phyloP scores from a whole-genome alignment of 2,797 vertebrate genomes.

The Myotis vivesi region DNA sequence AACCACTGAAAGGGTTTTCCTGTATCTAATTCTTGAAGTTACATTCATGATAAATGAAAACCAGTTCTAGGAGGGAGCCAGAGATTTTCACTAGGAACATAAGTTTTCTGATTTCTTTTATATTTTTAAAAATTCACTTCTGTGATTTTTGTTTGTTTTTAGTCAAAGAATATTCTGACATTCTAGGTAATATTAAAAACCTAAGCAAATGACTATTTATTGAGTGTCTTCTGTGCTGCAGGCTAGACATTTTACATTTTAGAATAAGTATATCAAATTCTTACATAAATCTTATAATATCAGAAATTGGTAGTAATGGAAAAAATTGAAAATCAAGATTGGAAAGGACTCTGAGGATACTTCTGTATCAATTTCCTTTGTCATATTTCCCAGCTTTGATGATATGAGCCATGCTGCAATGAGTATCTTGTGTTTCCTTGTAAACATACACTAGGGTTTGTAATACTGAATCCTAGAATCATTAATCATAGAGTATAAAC shows the following conservation, averaged over 20 bases:
- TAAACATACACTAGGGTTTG: neutral
- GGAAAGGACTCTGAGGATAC: neutral
- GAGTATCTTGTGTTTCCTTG: neutral
- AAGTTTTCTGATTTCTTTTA: neutral
- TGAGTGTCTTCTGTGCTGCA: neutral
- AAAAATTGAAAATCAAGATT: neutral
- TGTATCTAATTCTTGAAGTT: neutral
- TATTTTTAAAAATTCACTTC: neutral
- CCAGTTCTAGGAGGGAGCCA: neutral
- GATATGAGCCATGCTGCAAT: neutral
- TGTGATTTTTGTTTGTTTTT: neutral
- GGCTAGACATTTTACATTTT: neutral
- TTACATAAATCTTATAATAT: neutral
- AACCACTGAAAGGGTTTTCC: neutral
- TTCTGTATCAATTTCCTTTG: neutral
- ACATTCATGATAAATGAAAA: slow-evolving; percentile 20
- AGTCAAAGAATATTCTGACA: neutral
- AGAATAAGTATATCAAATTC: neutral
- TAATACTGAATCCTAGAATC: neutral
- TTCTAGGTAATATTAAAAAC: neutral
- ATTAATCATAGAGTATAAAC: neutral
- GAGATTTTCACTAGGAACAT: neutral
- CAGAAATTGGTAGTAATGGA: neutral
- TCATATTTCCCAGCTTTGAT: neutral
- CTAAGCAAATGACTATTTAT: neutral